Conservation (phyloP, 2,113 vertebrate species). For the Lepus timidus region DNA sequence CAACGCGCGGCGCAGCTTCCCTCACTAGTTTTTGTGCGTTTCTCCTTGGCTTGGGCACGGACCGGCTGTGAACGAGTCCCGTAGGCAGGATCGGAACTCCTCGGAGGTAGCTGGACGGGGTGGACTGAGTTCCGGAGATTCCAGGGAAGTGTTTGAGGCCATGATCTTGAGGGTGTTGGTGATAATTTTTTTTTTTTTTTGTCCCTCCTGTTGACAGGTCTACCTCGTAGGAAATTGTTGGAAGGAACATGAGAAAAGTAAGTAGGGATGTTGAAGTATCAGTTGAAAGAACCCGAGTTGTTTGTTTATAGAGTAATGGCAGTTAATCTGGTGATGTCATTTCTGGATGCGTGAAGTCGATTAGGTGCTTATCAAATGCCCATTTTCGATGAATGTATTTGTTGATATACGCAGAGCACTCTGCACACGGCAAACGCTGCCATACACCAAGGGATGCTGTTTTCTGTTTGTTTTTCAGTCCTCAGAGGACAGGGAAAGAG, state of each 20-base stretch:
- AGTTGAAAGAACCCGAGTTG: neutral
- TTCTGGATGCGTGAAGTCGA: neutral
- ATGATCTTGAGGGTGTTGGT: neutral
- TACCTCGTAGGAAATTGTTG: constrained; percentile 55
- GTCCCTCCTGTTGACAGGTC: constrained; percentile 57
- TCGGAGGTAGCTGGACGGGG: neutral
- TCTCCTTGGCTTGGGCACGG: neutral
- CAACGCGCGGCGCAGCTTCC: neutral
- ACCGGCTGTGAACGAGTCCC: neutral
- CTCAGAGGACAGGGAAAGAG: neutral
- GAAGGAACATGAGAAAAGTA: constrained; percentile 67
- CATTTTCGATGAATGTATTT: neutral
- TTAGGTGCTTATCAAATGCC: neutral
- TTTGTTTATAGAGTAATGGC: neutral
- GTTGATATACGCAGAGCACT: neutral
- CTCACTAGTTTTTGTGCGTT: neutral
- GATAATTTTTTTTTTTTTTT: constrained; percentile 14
- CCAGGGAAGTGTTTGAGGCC: neutral
- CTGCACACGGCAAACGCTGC: neutral
- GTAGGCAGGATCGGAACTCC: neutral
- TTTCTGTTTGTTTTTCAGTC: no score
- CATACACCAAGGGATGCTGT: neutral
- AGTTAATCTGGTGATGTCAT: neutral
- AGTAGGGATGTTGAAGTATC: constrained; percentile 60
- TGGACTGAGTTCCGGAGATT: constrained; percentile 26